Conservation (phyloP, 2,888 invertebrate species). For the Tubulanus polymorphus region DNA sequence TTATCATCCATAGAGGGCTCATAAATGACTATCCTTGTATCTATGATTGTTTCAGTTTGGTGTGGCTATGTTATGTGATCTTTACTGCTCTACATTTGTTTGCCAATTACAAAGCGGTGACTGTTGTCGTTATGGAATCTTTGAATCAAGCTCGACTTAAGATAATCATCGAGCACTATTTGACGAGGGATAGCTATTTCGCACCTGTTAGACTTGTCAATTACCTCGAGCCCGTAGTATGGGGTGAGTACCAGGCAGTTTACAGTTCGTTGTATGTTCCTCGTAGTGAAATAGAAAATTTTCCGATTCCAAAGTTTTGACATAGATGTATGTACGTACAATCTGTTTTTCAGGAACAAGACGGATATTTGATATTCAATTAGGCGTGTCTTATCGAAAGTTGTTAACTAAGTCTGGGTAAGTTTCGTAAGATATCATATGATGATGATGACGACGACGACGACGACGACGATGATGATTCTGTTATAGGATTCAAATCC, state of each 20-base stretch:
- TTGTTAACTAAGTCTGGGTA: constrained; percentile 29
- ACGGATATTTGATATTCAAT: constrained; percentile 25
- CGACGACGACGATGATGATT: no score
- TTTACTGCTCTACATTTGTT: constrained; percentile 77
- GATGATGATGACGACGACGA: no score
- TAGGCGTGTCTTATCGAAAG: constrained; percentile 28
- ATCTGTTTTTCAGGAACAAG: constrained; percentile 24
- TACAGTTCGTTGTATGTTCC: neutral
- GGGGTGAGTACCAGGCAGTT: constrained; percentile 28
- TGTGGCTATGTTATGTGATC: constrained; percentile 69
- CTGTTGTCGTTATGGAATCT: constrained; percentile 71
- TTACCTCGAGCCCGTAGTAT: constrained; percentile 66
- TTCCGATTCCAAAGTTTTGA: neutral
- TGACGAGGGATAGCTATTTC: constrained; percentile 60
- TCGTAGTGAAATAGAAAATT: neutral
- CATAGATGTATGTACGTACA: neutral
- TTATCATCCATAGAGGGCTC: no score
- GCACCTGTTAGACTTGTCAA: constrained; percentile 67
- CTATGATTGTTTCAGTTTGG: constrained; percentile 63
- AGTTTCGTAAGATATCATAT: no score
- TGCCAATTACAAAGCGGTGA: constrained; percentile 84
- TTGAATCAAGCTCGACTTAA: constrained; percentile 77
- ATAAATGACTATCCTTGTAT: no score
- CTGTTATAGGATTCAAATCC: no score
- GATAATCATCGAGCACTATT: constrained; percentile 64